A percentile compares a stretch with the other conserved stretches of the same genome.
These are phyloP conservation scores for Amia ocellicauda DNA, from an alignment of 2,113 vertebrate species.

Conservation along the genomic window DNA sequence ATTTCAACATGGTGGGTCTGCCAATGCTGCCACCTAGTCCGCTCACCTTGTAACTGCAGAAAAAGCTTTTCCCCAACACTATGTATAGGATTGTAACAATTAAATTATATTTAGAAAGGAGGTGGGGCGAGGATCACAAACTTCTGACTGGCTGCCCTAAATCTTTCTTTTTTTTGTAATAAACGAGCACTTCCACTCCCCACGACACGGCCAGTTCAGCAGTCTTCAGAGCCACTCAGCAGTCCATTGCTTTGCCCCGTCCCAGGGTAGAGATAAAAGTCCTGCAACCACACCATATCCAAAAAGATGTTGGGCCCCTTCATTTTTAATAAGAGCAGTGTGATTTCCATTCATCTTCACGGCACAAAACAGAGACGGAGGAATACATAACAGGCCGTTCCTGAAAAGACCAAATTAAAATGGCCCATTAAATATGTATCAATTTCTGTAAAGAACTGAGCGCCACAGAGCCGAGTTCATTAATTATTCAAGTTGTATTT, in stretches of 20 bases:
- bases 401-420: conserved; percentile 27
- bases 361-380: background rate
- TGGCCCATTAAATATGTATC: conserved; percentile 40
- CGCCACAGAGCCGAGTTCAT: conserved; percentile 29
- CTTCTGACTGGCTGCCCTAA: conserved; percentile 14
- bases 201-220: background rate
- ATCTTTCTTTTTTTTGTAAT: background rate
- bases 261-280: background rate
- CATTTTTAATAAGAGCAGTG: background rate
- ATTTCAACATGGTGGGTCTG: too few species aligned
- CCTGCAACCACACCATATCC: background rate
- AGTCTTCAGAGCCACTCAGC: background rate
- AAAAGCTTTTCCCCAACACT: too few species aligned
- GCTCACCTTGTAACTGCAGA: too few species aligned
- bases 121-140: background rate
- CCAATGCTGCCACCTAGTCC: too few species aligned
- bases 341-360: conserved; percentile 7
- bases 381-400: background rate
- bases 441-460: conserved; percentile 28
- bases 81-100: too few species aligned
- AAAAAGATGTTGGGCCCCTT: conserved; percentile 6
- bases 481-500: conserved; percentile 41
- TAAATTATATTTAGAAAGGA: background rate
- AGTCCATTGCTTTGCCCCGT: background rate
- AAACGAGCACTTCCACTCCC: background rate